These are phyloP conservation scores for Yponomeuta evonymella DNA, from an alignment of 2,888 invertebrate species.

Conservation along the genomic window DNA sequence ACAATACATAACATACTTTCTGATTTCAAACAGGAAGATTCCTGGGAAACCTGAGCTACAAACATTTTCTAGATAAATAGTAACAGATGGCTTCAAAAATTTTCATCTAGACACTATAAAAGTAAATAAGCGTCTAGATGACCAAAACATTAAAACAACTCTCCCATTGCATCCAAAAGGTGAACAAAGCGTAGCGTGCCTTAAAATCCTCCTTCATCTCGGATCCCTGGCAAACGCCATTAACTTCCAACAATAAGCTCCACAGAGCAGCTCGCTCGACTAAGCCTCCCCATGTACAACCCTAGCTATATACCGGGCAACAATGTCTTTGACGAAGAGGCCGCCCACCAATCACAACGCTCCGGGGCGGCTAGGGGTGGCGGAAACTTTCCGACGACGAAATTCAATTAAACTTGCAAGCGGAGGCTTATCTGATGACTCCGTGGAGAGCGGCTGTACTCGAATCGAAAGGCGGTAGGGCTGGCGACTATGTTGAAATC, in stretches of 20 bases:
- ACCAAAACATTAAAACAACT: neutral
- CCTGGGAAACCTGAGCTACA: too few relatives aligned
- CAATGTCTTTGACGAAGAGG: constrained; percentile 8
- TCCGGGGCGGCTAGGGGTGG: constrained; percentile 23
- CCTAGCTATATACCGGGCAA: neutral
- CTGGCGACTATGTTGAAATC: constrained; percentile 24
- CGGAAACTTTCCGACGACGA: constrained; percentile 62
- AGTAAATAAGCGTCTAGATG: too few relatives aligned
- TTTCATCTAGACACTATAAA: too few relatives aligned
- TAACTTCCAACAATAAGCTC: neutral
- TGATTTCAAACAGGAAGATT: too few relatives aligned
- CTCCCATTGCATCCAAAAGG: neutral
- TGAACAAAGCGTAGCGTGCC: too few relatives aligned
- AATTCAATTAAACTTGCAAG: constrained; percentile 73
- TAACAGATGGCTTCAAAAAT: too few relatives aligned
- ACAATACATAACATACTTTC: too few relatives aligned
- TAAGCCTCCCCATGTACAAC: neutral
- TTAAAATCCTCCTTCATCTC: neutral
- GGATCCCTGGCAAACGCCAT: neutral
- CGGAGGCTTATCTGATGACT: constrained; percentile 66
- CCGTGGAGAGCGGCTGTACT: constrained; percentile 53
- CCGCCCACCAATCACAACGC: constrained; percentile 9
- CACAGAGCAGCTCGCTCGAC: neutral
- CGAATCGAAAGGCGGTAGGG: constrained; percentile 64
- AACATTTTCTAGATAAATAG: too few relatives aligned